Evolutionary conservation across 2,113 vertebrate species (phyloP).

Genomic region (Haliaeetus leucogaster): DNA sequence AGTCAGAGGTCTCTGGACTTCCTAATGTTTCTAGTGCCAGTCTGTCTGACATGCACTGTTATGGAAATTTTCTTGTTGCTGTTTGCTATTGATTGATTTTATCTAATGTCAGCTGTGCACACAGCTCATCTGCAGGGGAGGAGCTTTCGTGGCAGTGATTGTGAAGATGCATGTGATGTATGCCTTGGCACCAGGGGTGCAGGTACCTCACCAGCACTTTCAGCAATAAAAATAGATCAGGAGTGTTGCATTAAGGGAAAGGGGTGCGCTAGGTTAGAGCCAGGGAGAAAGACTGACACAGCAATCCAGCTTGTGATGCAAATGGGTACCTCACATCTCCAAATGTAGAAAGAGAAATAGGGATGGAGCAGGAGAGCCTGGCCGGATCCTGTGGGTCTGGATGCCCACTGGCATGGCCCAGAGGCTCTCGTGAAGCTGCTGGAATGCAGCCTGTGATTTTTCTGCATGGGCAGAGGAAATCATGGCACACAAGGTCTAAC

Average conservation of each 20-base stretch:
- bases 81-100: neutral
- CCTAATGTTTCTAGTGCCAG: neutral
- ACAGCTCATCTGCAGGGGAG: neutral
- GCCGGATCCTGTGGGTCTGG: rapidly evolving
- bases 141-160: neutral
- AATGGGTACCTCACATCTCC: rapidly evolving
- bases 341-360: neutral
- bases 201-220: neutral
- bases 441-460: neutral
- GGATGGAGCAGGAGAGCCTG: neutral
- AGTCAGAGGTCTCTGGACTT: neutral
- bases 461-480: no score
- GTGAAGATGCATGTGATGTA: neutral
- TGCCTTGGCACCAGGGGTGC: neutral
- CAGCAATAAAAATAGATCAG: neutral
- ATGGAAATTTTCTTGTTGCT: neutral
- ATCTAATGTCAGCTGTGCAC: neutral
- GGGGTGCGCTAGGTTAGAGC: neutral
- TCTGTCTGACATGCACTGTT: neutral
- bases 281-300: neutral
- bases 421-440: neutral
- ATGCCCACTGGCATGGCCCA: neutral
- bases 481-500: no score
- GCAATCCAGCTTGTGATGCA: neutral
- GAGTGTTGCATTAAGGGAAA: neutral